phyloP scores from a whole-genome alignment of 2,113 vertebrate genomes.

The Cochlearius cochlearius region DNA sequence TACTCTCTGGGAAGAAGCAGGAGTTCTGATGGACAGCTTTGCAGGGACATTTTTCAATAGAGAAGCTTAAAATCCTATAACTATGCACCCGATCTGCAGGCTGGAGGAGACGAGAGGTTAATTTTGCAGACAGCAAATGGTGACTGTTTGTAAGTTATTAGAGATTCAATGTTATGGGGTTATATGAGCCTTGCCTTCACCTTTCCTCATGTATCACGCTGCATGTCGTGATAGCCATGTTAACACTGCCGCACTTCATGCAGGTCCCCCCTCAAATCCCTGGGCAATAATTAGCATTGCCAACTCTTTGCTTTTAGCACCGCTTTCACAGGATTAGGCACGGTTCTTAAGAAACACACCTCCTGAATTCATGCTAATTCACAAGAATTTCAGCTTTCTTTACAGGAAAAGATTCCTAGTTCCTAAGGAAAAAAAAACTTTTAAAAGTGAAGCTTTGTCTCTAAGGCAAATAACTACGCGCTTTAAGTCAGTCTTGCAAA shows the following conservation, averaged over 20 bases:
- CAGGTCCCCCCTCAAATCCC: background rate
- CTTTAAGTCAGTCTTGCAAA: background rate
- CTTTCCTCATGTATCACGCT: background rate
- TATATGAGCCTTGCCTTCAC: constrained; percentile 13
- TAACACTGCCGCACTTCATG: background rate
- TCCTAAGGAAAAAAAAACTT: background rate
- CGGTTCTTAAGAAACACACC: background rate
- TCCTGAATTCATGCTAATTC: background rate
- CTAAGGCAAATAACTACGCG: background rate
- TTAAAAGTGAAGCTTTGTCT: background rate
- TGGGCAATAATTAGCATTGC: background rate
- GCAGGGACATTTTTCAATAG: background rate
- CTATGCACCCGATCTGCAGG: background rate
- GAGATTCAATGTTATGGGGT: background rate
- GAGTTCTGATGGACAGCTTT: constrained; percentile 23
- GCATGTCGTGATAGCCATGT: background rate
- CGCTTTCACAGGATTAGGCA: background rate
- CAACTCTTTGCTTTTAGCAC: background rate
- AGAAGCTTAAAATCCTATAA: background rate
- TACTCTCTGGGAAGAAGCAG: background rate
- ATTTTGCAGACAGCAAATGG: background rate
- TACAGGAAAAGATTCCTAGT: background rate
- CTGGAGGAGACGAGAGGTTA: background rate
- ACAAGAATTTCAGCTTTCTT: background rate
- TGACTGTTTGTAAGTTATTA: background rate